phyloP scores from a whole-genome alignment of 2,113 vertebrate species.

The Panthera uncia region DNA sequence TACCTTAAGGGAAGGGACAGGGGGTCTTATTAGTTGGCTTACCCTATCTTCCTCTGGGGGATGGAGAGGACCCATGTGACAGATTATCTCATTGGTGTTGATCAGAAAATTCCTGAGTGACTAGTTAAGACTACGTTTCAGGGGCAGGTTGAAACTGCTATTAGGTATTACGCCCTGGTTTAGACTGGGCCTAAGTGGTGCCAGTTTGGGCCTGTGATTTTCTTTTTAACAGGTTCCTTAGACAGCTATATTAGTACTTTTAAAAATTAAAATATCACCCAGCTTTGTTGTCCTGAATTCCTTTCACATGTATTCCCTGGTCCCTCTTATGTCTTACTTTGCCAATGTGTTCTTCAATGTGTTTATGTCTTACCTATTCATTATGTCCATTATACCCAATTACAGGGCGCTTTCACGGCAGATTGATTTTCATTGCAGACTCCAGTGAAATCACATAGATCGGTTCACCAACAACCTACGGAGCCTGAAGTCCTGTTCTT shows the following conservation, averaged over 20 bases:
- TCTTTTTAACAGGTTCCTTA: neutral
- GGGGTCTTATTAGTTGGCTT: neutral
- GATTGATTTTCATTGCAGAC: slow-evolving; percentile 26
- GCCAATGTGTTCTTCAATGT: neutral
- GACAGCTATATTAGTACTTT: neutral
- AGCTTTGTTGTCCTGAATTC: neutral
- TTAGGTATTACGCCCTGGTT: neutral
- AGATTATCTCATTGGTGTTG: neutral
- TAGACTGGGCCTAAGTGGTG: neutral
- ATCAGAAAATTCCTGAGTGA: neutral
- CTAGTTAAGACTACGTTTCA: neutral
- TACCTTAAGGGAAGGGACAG: neutral
- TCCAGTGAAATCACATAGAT: neutral
- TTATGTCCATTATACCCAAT: neutral
- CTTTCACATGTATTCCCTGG: neutral
- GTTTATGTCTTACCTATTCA: slow-evolving; percentile 7
- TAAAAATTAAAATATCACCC: neutral
- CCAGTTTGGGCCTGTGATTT: neutral
- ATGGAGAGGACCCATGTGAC: neutral
- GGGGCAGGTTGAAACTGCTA: neutral
- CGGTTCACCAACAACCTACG: neutral
- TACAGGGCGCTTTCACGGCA: neutral
- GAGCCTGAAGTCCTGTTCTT: neutral
- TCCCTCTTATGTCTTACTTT: neutral
- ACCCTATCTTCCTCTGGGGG: neutral